Conservation (phyloP, 2,113 vertebrate species). For the Eublepharis macularius region DNA sequence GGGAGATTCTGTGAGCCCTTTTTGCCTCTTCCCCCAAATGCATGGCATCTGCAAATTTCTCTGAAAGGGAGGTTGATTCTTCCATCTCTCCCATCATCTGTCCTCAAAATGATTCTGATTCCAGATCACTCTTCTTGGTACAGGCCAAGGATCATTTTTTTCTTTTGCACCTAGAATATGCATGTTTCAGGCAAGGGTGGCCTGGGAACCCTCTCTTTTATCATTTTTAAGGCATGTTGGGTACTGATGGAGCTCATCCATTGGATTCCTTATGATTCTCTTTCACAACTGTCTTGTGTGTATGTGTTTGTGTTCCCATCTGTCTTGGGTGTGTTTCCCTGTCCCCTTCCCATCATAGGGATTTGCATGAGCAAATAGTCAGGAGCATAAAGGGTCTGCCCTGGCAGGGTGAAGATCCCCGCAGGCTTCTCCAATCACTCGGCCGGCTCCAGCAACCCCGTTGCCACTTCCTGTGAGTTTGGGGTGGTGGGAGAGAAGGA, state of each 20-base stretch:
- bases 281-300: constrained; percentile 43
- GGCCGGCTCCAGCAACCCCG: constrained; percentile 86
- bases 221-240: constrained; percentile 33
- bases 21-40: background rate
- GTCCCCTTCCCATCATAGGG: constrained; percentile 77
- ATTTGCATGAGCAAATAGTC: constrained; percentile 97
- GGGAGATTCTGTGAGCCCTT: background rate
- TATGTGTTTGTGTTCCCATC: constrained; percentile 4
- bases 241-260: constrained; percentile 47
- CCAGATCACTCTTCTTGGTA: background rate
- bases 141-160: background rate
- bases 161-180: background rate
- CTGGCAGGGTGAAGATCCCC: constrained; percentile 92
- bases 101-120: background rate
- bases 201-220: constrained; percentile 44
- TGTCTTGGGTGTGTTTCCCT: constrained; percentile 46
- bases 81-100: background rate
- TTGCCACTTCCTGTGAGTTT: constrained; percentile 91
- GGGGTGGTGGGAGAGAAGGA: constrained; percentile 23
- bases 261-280: constrained; percentile 51
- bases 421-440: constrained; percentile 91
- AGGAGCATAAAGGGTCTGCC: constrained; percentile 94
- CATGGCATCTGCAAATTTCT: background rate
- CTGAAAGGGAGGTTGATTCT: too few relatives aligned
- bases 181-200: constrained; percentile 37